Conservation (phyloP, 1,140 invertebrate genomes). For the Orchestia grillus region DNA sequence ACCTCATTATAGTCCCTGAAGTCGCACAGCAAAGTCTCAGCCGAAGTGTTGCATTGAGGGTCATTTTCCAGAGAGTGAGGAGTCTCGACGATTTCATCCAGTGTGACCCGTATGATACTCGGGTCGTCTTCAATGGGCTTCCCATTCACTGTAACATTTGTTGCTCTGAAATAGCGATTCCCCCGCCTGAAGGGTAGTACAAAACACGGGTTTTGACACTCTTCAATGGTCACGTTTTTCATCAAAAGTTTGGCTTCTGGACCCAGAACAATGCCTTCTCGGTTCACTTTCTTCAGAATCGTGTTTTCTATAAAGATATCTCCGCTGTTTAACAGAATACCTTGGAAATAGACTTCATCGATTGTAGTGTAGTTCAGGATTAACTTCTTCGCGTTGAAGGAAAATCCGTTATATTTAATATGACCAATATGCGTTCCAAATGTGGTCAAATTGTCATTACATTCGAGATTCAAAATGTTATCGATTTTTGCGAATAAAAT, state of each 20-base stretch:
- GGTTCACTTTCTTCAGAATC: neutral
- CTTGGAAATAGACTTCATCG: neutral
- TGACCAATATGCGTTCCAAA: neutral
- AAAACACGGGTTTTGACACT: neutral
- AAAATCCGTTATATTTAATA: neutral
- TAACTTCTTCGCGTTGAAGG: neutral
- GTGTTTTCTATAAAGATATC: neutral
- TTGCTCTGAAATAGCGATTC: neutral
- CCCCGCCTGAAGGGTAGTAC: neutral
- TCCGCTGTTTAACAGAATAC: constrained; percentile 15
- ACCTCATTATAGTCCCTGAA: constrained; percentile 8
- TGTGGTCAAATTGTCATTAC: neutral
- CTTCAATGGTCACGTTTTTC: constrained; percentile 20
- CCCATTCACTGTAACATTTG: neutral
- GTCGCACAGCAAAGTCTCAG: neutral
- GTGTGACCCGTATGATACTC: neutral
- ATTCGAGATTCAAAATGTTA: neutral
- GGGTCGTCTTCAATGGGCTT: neutral
- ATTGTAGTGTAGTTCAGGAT: neutral
- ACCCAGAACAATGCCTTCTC: constrained; percentile 7
- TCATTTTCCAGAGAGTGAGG: neutral
- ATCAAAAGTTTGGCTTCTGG: neutral
- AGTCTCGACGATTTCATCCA: neutral
- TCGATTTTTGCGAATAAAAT: neutral
- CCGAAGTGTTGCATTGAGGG: neutral